These are phyloP conservation scores for Antheraea mylitta DNA, from an alignment of 1,140 invertebrate genomes.

Conservation along the genomic window DNA sequence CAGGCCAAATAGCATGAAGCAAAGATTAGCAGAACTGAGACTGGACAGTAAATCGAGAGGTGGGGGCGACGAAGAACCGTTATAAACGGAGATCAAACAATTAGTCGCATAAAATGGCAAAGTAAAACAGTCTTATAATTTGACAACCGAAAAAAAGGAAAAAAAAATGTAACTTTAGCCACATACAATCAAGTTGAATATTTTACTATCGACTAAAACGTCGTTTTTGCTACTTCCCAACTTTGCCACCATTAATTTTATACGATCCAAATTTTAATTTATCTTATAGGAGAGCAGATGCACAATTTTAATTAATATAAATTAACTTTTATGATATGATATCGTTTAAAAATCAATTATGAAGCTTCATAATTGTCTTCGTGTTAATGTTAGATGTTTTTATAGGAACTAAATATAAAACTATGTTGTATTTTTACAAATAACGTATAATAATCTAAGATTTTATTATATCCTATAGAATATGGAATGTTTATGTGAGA, in stretches of 20 bases:
- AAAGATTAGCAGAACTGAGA: constrained; percentile 64
- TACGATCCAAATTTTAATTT: background rate
- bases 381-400: constrained; percentile 9
- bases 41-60: constrained; percentile 66
- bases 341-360: background rate
- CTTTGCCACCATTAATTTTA: too few relatives aligned
- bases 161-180: too few relatives aligned
- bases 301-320: constrained; percentile 34
- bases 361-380: constrained; percentile 8
- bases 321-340: constrained; percentile 12
- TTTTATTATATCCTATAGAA: background rate
- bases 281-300: constrained; percentile 34
- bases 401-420: constrained; percentile 9
- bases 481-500: background rate
- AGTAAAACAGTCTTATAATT: background rate
- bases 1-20: constrained; percentile 68
- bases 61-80: constrained; percentile 56
- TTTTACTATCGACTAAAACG: too few relatives aligned
- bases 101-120: background rate
- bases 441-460: background rate
- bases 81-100: constrained; percentile 28
- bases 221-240: too few relatives aligned
- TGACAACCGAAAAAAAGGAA: too few relatives aligned
- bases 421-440: background rate
- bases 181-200: too few relatives aligned